Base-by-base conservation (phyloP, 2,888 invertebrate genomes). In the Branchellion lobata region DNA sequence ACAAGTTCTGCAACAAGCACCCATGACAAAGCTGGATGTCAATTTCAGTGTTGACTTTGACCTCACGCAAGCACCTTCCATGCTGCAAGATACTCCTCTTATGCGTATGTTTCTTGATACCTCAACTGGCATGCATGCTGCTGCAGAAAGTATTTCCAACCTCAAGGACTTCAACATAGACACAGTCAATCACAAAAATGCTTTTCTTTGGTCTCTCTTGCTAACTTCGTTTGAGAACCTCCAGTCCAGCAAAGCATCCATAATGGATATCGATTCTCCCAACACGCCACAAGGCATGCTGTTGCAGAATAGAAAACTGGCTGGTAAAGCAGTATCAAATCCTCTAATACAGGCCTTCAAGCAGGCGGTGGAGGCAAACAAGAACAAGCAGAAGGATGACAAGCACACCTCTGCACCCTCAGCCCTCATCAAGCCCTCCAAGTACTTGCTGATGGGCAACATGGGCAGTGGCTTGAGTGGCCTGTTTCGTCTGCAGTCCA, bases 271-370 rank as follows among this genome's bases (percentile, higher is more conserved):
- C 53, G 77, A 57, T 65, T 31, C 53, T 31, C 61, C 51, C 33
- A 24, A 5, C 5, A 3, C 5, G 5, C 8, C 24, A 5, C n/a
- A 8, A 8, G 47, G 47, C 47, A 47, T 18, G 8, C 47, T 14
- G 18, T n/a, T 14, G 27, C 29, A n/a, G 11, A 65, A 21, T 53
- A 77, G 31, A 34, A 77, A 77, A 33, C 33, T 27, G n/a, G n/a
- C n/a, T 33, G 14, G n/a, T 3, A 77, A 77, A 65, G 21, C 61
- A 8, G 21, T 53, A 21, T 33, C 24, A 24, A 79, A 79, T 36
- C 79, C 79, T 68, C 68, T 79, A 29, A 79, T 79, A 29, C 79
- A 79, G 36, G 79, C 79, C 14, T 79, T 79, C 53, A 74, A 65
- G 53, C 79, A 79, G 36, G 79, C 68, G 5, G 79, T 79, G 3